Conservation (phyloP, 1,140 invertebrate species). For the Pseudomyrmex gracilis region DNA sequence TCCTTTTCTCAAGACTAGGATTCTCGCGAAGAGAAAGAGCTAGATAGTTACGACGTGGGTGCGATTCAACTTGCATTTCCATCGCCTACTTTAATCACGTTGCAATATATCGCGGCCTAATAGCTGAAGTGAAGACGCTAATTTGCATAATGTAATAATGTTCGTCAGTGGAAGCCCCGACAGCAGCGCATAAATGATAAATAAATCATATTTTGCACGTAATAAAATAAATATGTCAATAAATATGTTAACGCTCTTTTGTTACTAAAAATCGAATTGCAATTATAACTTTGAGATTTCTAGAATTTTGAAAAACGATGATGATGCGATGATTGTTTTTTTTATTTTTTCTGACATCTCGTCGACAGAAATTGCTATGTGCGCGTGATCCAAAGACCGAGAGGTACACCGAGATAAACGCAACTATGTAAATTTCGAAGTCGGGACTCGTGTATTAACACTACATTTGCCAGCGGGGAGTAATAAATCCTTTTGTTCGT, state of each 20-base stretch:
- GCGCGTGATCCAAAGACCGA: conserved; percentile 3
- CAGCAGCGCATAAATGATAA: background rate
- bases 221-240: background rate
- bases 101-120: background rate
- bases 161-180: background rate
- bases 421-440: conserved; percentile 70
- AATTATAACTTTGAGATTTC: background rate
- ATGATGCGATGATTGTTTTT: background rate
- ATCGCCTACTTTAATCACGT: conserved; percentile 5
- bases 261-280: background rate
- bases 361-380: background rate
- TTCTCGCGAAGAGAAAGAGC: conserved; percentile 7
- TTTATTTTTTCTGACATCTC: background rate
- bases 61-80: background rate
- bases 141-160: conserved; percentile 32
- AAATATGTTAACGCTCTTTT: background rate
- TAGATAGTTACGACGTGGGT: background rate
- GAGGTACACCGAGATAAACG: conserved; percentile 61
- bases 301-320: conserved; percentile 32
- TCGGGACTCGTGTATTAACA: conserved; percentile 67
- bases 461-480: conserved; percentile 69
- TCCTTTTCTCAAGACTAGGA: conserved; percentile 29
- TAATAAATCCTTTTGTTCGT: conserved; percentile 74
- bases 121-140: conserved; percentile 11
- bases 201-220: background rate